Conservation (phyloP, 2,113 vertebrate species). For the Rhynchomys soricoides region DNA sequence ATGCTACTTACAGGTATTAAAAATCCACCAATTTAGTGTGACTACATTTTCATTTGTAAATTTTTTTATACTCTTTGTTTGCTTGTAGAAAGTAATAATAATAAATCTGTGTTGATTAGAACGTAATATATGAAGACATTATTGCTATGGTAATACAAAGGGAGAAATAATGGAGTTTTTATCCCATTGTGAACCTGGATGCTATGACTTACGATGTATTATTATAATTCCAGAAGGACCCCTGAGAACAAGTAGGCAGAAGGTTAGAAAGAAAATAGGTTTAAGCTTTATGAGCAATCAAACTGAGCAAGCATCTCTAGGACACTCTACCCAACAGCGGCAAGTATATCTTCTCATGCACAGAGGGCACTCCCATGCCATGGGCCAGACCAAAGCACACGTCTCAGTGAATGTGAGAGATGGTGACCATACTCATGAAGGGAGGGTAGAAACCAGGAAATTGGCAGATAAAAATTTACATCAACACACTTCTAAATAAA, state of each 20-base stretch:
- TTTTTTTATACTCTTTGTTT: conserved; percentile 2
- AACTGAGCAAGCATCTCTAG: not conserved
- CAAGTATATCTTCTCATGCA: not conserved
- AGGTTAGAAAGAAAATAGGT: not conserved
- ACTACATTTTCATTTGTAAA: not conserved
- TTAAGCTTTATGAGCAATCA: not conserved
- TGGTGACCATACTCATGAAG: not conserved
- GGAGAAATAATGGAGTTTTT: not conserved
- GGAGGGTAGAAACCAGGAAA: not conserved
- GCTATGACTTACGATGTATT: conserved; percentile 18
- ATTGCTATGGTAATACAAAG: not conserved
- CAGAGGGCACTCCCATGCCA: not conserved
- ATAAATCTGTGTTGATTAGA: not conserved
- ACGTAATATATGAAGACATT: not conserved
- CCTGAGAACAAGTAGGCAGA: not conserved
- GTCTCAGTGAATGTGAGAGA: not conserved
- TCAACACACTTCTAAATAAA: not conserved
- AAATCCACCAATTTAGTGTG: not conserved
- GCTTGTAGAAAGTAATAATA: not conserved
- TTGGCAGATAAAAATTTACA: not conserved
- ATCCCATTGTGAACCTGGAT: not conserved
- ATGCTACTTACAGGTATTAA: not conserved
- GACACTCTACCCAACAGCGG: too few relatives aligned
- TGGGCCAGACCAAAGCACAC: not conserved
- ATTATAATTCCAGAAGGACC: not conserved